Percentiles rank a stretch among this genome's conserved stretches.
These are phyloP conservation scores for Eristalinus aeneus DNA, from an alignment of 2,888 invertebrate species.

Conservation along the genomic window DNA sequence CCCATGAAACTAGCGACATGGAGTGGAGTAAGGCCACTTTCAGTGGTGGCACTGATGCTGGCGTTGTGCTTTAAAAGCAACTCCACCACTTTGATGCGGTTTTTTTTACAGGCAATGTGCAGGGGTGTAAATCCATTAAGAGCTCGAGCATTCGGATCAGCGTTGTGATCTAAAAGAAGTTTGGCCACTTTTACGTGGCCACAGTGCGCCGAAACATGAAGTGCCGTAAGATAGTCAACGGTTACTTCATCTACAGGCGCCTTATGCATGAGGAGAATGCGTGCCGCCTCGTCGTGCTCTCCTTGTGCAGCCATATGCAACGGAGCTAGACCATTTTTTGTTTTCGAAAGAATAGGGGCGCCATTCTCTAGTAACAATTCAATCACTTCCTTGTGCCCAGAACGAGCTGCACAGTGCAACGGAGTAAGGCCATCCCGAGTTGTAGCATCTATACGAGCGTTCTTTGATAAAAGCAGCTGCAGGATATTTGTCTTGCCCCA, in stretches of 20 bases:
- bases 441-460: conserved; percentile 95
- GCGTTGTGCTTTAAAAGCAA: conserved; percentile 97
- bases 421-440: conserved; percentile 98
- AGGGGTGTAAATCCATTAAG: conserved; percentile 98
- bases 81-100: conserved; percentile 96
- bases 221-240: conserved; percentile 97
- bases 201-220: conserved; percentile 97
- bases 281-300: conserved; percentile 98
- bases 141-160: conserved; percentile 98
- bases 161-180: conserved; percentile 93
- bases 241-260: conserved; percentile 99
- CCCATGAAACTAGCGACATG: conserved; percentile 99
- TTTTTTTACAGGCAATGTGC: conserved; percentile 99
- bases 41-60: conserved; percentile 87
- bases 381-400: conserved; percentile 97
- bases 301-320: conserved; percentile 99
- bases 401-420: conserved; percentile 97
- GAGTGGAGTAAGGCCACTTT: conserved; percentile 94
- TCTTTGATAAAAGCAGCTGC: conserved; percentile 91
- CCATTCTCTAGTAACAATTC: conserved; percentile 92
- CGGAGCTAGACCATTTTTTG: conserved; percentile 97
- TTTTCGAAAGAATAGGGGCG: conserved; percentile 96
- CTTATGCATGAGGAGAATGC: conserved; percentile 94
- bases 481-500: conserved; percentile 99
- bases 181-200: conserved; percentile 97